Base-by-base conservation (phyloP, 2,113 vertebrate species). In the Chaetodon trifascialis region DNA sequence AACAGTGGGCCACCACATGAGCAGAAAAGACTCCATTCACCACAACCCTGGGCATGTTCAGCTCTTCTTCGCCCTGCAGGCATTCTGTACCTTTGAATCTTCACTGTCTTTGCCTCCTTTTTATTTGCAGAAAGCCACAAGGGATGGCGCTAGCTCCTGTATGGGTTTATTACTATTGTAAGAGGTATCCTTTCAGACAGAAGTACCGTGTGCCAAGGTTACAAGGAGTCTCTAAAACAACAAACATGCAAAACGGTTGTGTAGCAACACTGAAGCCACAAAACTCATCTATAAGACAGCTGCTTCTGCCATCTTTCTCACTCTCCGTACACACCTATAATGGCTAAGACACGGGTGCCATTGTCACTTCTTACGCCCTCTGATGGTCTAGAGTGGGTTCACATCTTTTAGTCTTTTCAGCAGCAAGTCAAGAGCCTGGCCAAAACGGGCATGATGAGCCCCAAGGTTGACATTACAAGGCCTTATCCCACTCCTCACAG, bases 51-150 rank as follows among this genome's bases (percentile, higher is more conserved):
- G 85, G 83, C 75, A 72, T 68, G 79, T 82, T 67, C 66, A 21
- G 79, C 83, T 83, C 73, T 60, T 56, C 76, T 70, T 21, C 21
- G 47, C 69, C 87, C 82, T 80, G 72, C 55, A 82, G 86, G 78
- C 84, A 73, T 80, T 71, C 56, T 75, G 66, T 79, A 79, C 55
- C 86, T 84, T 80, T 86, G 64, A 87, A 86, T 80, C 75, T 78
- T 82, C 78, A 47, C 74, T 58, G n/a, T 60, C 65, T 84, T 86
- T 80, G 44, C 40, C 70, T 80, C 68, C 54, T 62, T 72, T 71
- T 54, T 80, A 72, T 85, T 85, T 73, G 73, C 58, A 66, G 46
- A 80, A 60, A 60, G 56, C 79, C 84, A 70, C 63, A 23, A 46
- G 79, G 66, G 70, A 84, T 42, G 49, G 42, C 2, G n/a, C 67